phyloP scores from a whole-genome alignment of 2,797 vertebrate genomes.

The Hafferia zeledoni region DNA sequence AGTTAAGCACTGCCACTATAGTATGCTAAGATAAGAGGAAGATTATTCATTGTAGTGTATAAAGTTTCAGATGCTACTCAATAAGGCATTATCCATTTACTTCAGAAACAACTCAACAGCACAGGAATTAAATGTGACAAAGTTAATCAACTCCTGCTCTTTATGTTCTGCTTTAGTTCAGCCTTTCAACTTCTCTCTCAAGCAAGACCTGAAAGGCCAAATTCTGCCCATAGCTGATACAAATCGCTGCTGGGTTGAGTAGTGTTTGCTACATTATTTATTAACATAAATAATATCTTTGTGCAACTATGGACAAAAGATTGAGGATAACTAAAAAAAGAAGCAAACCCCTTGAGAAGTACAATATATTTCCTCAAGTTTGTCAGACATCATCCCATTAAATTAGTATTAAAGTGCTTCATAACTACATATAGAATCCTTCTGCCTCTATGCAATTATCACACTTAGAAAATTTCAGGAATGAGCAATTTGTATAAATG shows the following conservation, averaged over 20 bases:
- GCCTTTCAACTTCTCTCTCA: background rate
- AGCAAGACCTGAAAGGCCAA: background rate
- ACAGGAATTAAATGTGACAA: slow-evolving; percentile 6
- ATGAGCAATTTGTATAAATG: background rate
- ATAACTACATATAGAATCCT: slow-evolving; percentile 7
- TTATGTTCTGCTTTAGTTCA: background rate
- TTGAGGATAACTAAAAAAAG: slow-evolving; percentile 23
- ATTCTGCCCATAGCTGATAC: background rate
- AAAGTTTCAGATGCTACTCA: slow-evolving; percentile 29
- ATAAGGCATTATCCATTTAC: background rate
- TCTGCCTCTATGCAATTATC: background rate
- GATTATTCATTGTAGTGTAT: slow-evolving; percentile 38
- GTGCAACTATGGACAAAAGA: slow-evolving; percentile 18
- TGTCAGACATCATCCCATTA: slow-evolving; percentile 18
- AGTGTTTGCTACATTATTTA: slow-evolving; percentile 21
- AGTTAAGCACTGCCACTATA: slow-evolving; percentile 17
- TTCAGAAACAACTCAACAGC: slow-evolving; percentile 28
- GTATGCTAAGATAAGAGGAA: slow-evolving; percentile 35
- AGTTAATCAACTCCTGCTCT: background rate
- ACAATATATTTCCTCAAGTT: slow-evolving; percentile 38
- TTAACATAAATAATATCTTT: slow-evolving; percentile 31
- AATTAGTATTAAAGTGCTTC: slow-evolving; percentile 56
- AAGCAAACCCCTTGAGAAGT: slow-evolving; percentile 21
- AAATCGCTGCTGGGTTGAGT: background rate
- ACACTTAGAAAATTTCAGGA: background rate